phyloP scores from a whole-genome alignment of 2,888 invertebrate genomes.

The Agrochola litura region DNA sequence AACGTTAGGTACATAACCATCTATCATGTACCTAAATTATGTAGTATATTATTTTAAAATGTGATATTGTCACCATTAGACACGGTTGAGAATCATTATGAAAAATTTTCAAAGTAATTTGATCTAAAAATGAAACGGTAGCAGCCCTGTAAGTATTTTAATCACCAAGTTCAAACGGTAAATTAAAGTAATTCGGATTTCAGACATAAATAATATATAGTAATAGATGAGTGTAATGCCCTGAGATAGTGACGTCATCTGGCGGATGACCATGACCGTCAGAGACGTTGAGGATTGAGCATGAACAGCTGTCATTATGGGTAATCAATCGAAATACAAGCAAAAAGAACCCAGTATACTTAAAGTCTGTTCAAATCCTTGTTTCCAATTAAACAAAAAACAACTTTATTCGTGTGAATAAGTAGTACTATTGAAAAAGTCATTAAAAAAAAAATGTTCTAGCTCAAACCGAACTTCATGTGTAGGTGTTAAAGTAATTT shows the following conservation, averaged over 20 bases:
- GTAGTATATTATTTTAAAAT: constrained; percentile 7
- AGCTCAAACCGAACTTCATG: no score
- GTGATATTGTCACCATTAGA: constrained; percentile 12
- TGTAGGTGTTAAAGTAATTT: neutral
- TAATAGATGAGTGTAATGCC: constrained; percentile 27
- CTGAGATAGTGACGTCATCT: constrained; percentile 15
- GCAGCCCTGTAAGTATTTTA: constrained; percentile 14
- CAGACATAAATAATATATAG: constrained; percentile 18
- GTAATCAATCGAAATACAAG: neutral
- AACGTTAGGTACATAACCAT: neutral
- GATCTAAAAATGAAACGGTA: neutral
- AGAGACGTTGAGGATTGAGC: neutral
- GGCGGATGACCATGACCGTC: constrained; percentile 16
- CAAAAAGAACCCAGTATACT: neutral
- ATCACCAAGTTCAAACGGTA: constrained; percentile 28
- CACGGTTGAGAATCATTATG: constrained; percentile 1
- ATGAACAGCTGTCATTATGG: neutral
- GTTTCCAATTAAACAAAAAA: neutral
- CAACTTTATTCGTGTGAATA: neutral
- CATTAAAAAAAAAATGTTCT: no score
- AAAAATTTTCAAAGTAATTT: constrained; percentile 11
- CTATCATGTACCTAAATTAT: neutral
- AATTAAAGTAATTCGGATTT: constrained; percentile 18
- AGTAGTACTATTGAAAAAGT: neutral
- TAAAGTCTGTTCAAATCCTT: neutral